These are phyloP conservation scores for Carcharodon carcharias DNA, from an alignment of 2,797 vertebrate genomes.

Conservation along the genomic window DNA sequence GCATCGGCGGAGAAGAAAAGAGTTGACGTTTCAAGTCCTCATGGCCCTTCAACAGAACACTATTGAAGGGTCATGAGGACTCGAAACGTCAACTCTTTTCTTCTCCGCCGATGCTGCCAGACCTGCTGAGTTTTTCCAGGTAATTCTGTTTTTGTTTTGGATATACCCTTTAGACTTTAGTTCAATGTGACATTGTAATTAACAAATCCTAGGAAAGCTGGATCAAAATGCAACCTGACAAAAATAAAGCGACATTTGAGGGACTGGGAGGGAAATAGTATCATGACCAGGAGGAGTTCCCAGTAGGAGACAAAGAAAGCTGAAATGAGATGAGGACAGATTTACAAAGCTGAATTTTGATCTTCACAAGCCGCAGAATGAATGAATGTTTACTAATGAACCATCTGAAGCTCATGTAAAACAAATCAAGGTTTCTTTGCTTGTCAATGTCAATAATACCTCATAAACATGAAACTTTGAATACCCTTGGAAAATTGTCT, in stretches of 20 bases:
- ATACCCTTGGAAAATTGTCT: conserved; percentile 18
- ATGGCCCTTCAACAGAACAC: no score
- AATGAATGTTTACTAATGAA: background rate
- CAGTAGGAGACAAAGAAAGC: background rate
- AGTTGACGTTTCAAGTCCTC: no score
- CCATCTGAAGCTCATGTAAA: background rate
- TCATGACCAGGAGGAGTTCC: background rate
- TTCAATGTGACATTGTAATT: background rate
- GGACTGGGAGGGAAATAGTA: background rate
- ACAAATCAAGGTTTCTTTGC: background rate
- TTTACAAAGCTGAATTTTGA: background rate
- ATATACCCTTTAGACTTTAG: background rate
- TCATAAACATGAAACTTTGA: background rate
- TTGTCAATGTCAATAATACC: background rate
- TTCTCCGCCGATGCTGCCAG: no score
- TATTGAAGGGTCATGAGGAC: no score
- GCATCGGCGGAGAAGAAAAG: no score
- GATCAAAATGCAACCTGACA: background rate
- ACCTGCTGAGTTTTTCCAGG: no score
- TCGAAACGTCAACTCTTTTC: no score
- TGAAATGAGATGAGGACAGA: background rate
- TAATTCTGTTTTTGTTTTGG: no score
- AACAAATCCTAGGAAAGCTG: background rate
- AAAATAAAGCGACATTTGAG: background rate
- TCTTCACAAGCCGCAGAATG: background rate